Conservation (phyloP, 2,113 vertebrate genomes). For the Anolis sagrei region DNA sequence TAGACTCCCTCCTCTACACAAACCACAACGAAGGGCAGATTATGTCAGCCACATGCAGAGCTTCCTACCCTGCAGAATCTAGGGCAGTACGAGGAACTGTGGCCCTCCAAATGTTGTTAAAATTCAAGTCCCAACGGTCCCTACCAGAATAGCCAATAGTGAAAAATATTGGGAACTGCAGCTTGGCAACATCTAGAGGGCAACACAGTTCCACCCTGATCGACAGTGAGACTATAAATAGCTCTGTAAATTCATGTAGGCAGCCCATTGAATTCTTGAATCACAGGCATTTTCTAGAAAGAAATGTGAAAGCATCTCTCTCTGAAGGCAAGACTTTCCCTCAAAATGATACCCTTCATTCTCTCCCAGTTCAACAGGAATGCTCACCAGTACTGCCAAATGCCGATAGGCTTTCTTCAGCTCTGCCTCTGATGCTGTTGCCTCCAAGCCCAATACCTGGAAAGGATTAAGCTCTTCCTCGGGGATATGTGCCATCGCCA, state of each 20-base stretch:
- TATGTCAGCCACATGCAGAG: background rate
- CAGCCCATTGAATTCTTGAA: background rate
- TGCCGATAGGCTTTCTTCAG: slow-evolving; percentile 92
- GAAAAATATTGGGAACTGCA: too few species aligned
- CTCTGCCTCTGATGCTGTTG: slow-evolving; percentile 85
- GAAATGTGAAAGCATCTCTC: background rate
- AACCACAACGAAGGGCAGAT: background rate
- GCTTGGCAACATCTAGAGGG: too few species aligned
- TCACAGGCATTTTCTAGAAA: background rate
- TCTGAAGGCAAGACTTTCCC: background rate
- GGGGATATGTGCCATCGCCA: slow-evolving; percentile 85
- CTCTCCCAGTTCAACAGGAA: slow-evolving; percentile 3
- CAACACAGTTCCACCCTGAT: too few species aligned
- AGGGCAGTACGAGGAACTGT: background rate
- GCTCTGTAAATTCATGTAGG: background rate
- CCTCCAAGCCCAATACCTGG: slow-evolving; percentile 87
- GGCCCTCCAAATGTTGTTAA: too few species aligned
- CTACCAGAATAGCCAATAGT: too few species aligned
- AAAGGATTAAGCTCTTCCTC: slow-evolving; percentile 94
- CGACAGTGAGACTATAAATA: background rate
- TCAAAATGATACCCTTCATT: background rate
- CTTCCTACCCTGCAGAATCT: background rate
- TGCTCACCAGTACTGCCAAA: slow-evolving; percentile 78
- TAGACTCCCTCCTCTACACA: background rate
- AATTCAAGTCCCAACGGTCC: too few species aligned